Base-by-base conservation (phyloP, 37 sponge, comb jelly and placozoan genomes). In the Haliclona indistincta region DNA sequence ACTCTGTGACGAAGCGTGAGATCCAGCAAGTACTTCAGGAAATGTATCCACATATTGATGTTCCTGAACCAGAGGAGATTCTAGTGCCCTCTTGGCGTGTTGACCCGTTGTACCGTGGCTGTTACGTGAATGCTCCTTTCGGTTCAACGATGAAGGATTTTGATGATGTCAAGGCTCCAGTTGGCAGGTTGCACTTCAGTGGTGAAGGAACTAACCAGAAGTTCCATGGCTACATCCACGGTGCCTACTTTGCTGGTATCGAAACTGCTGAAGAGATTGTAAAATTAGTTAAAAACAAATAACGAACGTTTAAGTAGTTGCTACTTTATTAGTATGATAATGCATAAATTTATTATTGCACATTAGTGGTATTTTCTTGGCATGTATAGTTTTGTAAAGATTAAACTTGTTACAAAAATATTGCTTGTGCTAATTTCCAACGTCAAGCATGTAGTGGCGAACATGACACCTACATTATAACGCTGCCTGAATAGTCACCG, bases 21-120 rank as follows among this genome's bases (percentile, higher is more conserved):
- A 65, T 77, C 36, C 19, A 26, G 47, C 34, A 40, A 19, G 51
- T 49, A 23, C 19, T 17, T 6, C 6, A 30, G 23, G 33, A 7
- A 44, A 17, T 19, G 64, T 64, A 1, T 8, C 17, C 1, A 11
- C 8, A 30, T 43, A 77, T 32, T 42, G 39, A 55, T 15, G 41
- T 32, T 26, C 53, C 76, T 28, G 77, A 82, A 6, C 63, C 77
- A 15, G 49, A 54, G 2, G 43, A 63, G 28, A 73, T 87, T 6
- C 67, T 83, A 17, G 47, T 84, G 28, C 78, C 88, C 22, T 71
- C 74, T 30, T 92, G 84, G 84, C 1, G 26, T 33, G 36, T 51
- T 0, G 73, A 92, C 52, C 89, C 84, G 2, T 61, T 79, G 23
- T 92, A 78, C 49, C 63, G 38, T 4, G 85, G 89, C 26, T 55